Base-by-base conservation (phyloP, 2,888 invertebrate species). In the Scrobipalpa costella region DNA sequence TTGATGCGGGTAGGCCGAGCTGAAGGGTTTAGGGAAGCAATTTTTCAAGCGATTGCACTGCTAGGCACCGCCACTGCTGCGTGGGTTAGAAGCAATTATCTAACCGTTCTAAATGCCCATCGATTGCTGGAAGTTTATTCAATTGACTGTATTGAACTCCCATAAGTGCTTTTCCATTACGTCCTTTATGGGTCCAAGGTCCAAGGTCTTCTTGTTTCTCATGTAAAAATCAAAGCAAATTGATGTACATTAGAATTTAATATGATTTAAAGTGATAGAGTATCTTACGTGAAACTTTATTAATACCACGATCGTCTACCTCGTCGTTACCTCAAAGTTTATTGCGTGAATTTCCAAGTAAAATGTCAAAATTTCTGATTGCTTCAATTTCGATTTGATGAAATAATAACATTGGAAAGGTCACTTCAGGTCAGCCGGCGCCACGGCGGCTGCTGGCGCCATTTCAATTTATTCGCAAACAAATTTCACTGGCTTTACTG, bases 41-140 rank as follows among this genome's bases (percentile, higher is more conserved):
- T 68, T 69, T 71, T 69, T 67, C 64, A 67, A 64, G 55, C 36
- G 64, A 66, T 67, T 68, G 64, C 57, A 50, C 59, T 38, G 40
- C 33, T 19, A 17, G 8, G 8, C 19, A 11, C 7, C 21, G 21
- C 50, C 21, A 52, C 21, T 21, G 21, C 27, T 52, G 50, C 50
- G 50, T 52, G 50, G 21, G 19, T 11, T 13, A 21, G 27, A 11
- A 11, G 59, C 62, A 59, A 62, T 64, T 21, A 61, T 50, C 50
- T 57, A 11, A 52, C 61, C 55, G 27, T 52, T 62, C 15, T 57
- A 19, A 62, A 33, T 47, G 55, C 13, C 60, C 57, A 65, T 66
- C 66, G 66, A 67, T 67, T 57, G 47, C 47, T 60, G 61, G 64
- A 68, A 65, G 44, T 47, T 66, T 68, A 15, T 34, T 52, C 50